Evolutionary conservation across 2,888 invertebrate species (phyloP).

Genomic region (Thereva unica): DNA sequence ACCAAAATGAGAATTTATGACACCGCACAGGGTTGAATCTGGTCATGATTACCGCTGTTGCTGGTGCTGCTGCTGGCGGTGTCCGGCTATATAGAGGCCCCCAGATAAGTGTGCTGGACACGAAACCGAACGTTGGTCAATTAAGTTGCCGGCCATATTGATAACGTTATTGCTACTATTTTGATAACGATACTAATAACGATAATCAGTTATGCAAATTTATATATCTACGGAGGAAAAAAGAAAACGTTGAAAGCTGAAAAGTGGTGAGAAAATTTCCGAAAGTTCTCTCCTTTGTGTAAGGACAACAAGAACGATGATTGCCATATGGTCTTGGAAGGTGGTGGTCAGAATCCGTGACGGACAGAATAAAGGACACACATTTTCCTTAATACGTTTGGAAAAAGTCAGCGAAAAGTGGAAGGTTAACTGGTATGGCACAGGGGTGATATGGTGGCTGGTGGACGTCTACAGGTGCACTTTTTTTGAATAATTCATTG

Average conservation of each 20-base stretch:
- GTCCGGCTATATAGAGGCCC: conserved; percentile 17
- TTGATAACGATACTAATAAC: not conserved
- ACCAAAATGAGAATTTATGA: conserved; percentile 27
- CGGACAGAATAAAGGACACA: conserved; percentile 13
- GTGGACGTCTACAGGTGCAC: conserved; percentile 10
- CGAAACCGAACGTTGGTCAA: conserved; percentile 29
- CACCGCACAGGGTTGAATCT: conserved; percentile 9
- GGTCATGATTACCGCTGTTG: conserved; percentile 15
- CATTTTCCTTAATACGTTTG: not conserved
- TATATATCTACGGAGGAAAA: not conserved
- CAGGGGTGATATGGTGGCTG: conserved; percentile 8
- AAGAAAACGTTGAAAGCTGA: not conserved
- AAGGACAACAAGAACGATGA: not conserved
- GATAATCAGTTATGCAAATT: not conserved
- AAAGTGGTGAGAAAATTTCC: conserved; percentile 14
- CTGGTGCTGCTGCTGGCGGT: not conserved
- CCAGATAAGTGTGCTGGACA: conserved; percentile 25
- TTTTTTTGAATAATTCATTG: conserved; percentile 28
- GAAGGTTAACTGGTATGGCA: conserved; percentile 29
- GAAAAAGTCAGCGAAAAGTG: not conserved
- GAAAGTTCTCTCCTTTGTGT: not conserved
- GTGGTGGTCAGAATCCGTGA: conserved; percentile 24
- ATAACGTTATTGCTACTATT: not conserved
- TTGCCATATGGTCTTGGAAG: conserved; percentile 26
- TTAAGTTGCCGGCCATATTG: conserved; percentile 1